These are phyloP conservation scores for Pseudoips prasinana DNA, from an alignment of 2,888 invertebrate species.

Conservation along the genomic window DNA sequence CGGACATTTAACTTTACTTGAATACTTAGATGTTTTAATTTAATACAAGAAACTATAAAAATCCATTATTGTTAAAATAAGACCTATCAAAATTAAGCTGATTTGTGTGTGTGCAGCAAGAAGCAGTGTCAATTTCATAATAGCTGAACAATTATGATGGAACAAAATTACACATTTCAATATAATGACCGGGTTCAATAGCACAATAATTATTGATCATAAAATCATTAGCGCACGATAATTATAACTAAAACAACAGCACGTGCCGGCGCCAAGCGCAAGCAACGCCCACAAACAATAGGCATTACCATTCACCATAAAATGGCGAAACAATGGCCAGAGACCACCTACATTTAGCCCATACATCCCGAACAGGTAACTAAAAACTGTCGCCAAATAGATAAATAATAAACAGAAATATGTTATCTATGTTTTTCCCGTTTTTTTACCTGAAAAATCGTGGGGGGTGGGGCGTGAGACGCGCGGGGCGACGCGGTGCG, in stretches of 20 bases:
- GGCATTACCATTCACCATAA: slow-evolving; percentile 4
- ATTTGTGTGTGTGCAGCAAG: no score
- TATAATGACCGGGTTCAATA: no score
- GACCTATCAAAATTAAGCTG: no score
- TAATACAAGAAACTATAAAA: no score
- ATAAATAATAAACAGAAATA: slow-evolving; percentile 29
- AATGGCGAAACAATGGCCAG: slow-evolving; percentile 8
- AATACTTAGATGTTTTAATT: no score
- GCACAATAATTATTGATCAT: background rate
- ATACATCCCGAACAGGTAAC: slow-evolving; percentile 12
- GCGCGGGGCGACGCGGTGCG: slow-evolving; percentile 60
- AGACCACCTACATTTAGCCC: slow-evolving; percentile 22
- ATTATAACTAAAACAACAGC: slow-evolving; percentile 14
- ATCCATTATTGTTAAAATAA: no score
- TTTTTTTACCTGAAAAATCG: slow-evolving; percentile 67
- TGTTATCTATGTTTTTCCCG: slow-evolving; percentile 37
- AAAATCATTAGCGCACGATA: slow-evolving; percentile 1
- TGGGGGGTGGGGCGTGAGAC: slow-evolving; percentile 49
- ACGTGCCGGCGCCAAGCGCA: slow-evolving; percentile 21
- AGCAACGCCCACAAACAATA: slow-evolving; percentile 20
- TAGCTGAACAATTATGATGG: no score
- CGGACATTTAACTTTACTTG: no score
- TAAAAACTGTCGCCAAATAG: slow-evolving; percentile 36
- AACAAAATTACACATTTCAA: no score
- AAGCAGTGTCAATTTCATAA: no score